A percentile compares a stretch with the other conserved stretches of the same genome.
These are phyloP conservation scores for Hemistola chrysoprasaria DNA, from an alignment of 2,888 invertebrate species.

Conservation along the genomic window DNA sequence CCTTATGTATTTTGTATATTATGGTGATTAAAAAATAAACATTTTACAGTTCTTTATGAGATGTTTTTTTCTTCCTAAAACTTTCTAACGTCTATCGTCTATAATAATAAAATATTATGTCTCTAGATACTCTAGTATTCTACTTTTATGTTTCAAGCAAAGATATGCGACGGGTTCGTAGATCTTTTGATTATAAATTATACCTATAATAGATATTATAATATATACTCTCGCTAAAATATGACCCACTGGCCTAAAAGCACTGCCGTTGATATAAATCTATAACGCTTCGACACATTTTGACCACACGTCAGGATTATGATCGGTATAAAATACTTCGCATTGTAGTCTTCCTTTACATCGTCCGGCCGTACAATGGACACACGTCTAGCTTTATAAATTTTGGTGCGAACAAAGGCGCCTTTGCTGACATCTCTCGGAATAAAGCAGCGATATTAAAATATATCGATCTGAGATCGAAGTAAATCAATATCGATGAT, in stretches of 20 bases:
- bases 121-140: no score
- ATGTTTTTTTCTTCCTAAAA: no score
- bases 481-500: conserved; percentile 73
- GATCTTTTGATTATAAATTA: neutral
- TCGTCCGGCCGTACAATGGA: conserved; percentile 55
- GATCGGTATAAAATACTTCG: conserved; percentile 69
- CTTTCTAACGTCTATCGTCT: no score
- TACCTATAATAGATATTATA: conserved; percentile 21
- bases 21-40: no score
- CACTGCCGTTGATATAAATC: conserved; percentile 63
- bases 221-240: conserved; percentile 35
- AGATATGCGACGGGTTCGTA: no score
- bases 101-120: no score
- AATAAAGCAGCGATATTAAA: conserved; percentile 71
- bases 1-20: no score
- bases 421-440: conserved; percentile 70
- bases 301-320: conserved; percentile 76
- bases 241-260: conserved; percentile 45
- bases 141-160: no score
- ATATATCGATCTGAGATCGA: conserved; percentile 66
- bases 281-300: conserved; percentile 76
- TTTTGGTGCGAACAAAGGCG: conserved; percentile 79
- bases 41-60: no score
- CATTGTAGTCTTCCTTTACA: conserved; percentile 60
- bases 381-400: conserved; percentile 75